Conservation (phyloP, 2,888 invertebrate species). For the Tetramorium bicarinatum region DNA sequence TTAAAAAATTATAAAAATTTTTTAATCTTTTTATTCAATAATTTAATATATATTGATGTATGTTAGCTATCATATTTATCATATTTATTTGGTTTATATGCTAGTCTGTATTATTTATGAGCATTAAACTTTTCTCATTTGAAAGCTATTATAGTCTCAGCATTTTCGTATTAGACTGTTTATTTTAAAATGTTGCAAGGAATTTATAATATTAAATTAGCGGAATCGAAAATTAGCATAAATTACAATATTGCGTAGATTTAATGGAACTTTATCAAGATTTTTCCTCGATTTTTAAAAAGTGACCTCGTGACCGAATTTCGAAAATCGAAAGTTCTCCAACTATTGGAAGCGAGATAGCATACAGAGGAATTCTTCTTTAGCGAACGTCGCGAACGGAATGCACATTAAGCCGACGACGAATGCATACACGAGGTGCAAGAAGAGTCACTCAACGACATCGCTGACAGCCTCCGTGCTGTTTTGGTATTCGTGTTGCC, state of each 20-base stretch:
- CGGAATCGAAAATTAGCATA: background rate
- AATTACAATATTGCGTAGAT: background rate
- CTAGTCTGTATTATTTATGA: too few relatives aligned
- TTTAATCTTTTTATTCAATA: too few relatives aligned
- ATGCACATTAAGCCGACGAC: conserved; percentile 73
- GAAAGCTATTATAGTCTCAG: too few relatives aligned
- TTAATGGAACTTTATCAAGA: background rate
- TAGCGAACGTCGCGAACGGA: conserved; percentile 65
- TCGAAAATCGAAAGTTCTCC: conserved; percentile 9
- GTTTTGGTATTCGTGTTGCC: conserved; percentile 69
- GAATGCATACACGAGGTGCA: conserved; percentile 79
- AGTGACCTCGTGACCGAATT: conserved; percentile 12
- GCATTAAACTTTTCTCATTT: too few relatives aligned
- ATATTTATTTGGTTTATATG: too few relatives aligned
- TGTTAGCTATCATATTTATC: too few relatives aligned
- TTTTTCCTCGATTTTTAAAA: background rate
- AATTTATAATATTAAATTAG: too few relatives aligned
- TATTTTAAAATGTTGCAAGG: too few relatives aligned
- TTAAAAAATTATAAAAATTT: too few relatives aligned
- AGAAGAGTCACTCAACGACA: conserved; percentile 83
- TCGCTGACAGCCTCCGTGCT: conserved; percentile 80
- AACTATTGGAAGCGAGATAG: conserved; percentile 34
- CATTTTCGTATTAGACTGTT: too few relatives aligned
- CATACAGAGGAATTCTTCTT: conserved; percentile 58
- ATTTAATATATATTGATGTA: too few relatives aligned